Conservation (phyloP, 2,797 vertebrate species). For the Lepidocolaptes lacrymiger region DNA sequence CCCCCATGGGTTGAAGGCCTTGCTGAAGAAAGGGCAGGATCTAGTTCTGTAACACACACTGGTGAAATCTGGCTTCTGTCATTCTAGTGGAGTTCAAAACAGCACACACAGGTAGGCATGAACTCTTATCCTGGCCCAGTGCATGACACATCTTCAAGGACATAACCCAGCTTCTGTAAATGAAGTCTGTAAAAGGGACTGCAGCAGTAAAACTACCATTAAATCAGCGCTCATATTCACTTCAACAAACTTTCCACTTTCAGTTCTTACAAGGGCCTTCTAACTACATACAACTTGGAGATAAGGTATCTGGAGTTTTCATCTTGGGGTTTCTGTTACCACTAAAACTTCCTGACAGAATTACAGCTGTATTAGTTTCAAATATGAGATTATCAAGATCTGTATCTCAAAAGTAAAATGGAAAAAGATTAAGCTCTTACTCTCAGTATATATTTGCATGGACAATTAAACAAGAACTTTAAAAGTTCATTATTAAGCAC, state of each 20-base stretch:
- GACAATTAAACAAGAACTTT: background rate
- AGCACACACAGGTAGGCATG: background rate
- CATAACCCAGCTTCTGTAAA: background rate
- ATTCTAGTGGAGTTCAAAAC: background rate
- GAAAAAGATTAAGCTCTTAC: background rate
- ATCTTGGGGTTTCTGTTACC: background rate
- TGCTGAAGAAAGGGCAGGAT: background rate
- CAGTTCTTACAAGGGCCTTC: background rate
- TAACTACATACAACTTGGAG: background rate
- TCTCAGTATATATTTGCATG: background rate
- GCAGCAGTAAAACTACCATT: background rate
- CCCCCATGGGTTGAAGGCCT: rapidly evolving
- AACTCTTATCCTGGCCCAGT: background rate
- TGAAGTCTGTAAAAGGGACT: background rate
- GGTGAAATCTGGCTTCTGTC: background rate
- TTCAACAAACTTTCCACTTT: background rate
- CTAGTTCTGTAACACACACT: background rate
- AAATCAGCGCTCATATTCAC: background rate
- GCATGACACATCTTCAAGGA: background rate
- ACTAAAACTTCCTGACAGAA: background rate
- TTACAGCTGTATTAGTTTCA: background rate
- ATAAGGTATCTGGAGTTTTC: slow-evolving; percentile 2
- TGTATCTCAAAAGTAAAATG: background rate
- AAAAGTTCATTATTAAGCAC: background rate
- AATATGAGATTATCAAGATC: background rate